Conservation (phyloP, 2,113 vertebrate genomes). For the Dipodomys spectabilis region DNA sequence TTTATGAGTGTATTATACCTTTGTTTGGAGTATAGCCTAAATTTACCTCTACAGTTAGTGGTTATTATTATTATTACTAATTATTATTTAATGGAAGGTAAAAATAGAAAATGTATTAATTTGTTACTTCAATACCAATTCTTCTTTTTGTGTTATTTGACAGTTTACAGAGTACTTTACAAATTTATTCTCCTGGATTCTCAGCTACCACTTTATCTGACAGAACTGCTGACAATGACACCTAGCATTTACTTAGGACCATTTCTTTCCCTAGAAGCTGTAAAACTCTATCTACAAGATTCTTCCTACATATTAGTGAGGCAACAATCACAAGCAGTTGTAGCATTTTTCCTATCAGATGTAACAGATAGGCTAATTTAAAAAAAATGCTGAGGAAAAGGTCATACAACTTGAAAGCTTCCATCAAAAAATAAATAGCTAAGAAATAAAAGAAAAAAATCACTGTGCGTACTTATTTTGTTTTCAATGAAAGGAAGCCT, state of each 20-base stretch:
- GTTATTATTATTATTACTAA: not conserved
- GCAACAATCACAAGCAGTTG: constrained; percentile 65
- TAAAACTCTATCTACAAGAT: constrained; percentile 32
- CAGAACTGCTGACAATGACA: not conserved
- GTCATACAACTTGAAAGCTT: constrained; percentile 82
- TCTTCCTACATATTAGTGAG: constrained; percentile 80
- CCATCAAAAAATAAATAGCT: constrained; percentile 55
- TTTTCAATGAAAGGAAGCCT: constrained; percentile 68
- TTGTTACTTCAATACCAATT: not conserved
- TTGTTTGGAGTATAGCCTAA: not conserved
- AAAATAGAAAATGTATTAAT: constrained; percentile 15
- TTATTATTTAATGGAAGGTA: constrained; percentile 35
- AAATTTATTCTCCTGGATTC: not conserved
- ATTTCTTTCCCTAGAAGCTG: not conserved
- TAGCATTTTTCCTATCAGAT: constrained; percentile 68
- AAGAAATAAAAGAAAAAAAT: constrained; percentile 46
- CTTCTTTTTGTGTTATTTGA: not conserved
- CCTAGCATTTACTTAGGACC: not conserved
- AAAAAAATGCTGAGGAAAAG: constrained; percentile 82
- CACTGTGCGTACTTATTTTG: constrained; percentile 78
- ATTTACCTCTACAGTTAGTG: constrained; percentile 34
- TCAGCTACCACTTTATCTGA: not conserved
- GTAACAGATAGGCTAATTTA: constrained; percentile 81
- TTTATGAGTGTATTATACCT: not conserved
- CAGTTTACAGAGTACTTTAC: constrained; percentile 30